phyloP scores from a whole-genome alignment of 2,888 invertebrate genomes.

The Lochmaea crataegi region DNA sequence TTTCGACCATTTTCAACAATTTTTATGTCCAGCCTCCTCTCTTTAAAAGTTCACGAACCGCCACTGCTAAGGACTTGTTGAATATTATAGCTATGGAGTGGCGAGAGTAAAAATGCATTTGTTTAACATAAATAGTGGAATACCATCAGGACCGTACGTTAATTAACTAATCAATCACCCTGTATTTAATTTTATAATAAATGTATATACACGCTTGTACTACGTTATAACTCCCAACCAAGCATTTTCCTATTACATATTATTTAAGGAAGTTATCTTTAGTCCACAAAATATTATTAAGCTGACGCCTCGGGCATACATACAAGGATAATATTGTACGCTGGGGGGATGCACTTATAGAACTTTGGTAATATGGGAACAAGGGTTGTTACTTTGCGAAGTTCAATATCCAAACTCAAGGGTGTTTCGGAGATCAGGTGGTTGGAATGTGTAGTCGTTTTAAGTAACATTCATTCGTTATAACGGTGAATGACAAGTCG shows the following conservation, averaged over 20 bases:
- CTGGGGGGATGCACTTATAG: slow-evolving; percentile 34
- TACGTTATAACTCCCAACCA: neutral
- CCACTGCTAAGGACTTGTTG: no score
- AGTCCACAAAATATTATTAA: slow-evolving; percentile 19
- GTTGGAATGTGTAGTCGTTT: slow-evolving; percentile 2
- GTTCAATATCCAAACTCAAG: slow-evolving; percentile 44
- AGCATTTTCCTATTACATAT: slow-evolving; percentile 7
- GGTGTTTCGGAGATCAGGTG: slow-evolving; percentile 16
- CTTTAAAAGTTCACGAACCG: no score
- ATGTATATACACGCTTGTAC: neutral
- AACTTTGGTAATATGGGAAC: slow-evolving; percentile 42
- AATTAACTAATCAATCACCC: no score
- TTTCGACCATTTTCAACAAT: no score
- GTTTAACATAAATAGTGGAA: no score
- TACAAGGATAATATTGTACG: slow-evolving; percentile 15
- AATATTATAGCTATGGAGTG: no score
- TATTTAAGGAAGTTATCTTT: slow-evolving; percentile 7
- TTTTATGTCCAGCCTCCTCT: no score
- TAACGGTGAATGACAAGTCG: neutral
- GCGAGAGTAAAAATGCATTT: no score
- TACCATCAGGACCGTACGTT: no score
- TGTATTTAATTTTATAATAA: no score
- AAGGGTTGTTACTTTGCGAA: slow-evolving; percentile 41
- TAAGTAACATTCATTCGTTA: slow-evolving; percentile 3
- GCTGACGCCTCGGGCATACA: slow-evolving; percentile 13